phyloP scores from a whole-genome alignment of 2,888 invertebrate species.

The Caradrina clavipalpis region DNA sequence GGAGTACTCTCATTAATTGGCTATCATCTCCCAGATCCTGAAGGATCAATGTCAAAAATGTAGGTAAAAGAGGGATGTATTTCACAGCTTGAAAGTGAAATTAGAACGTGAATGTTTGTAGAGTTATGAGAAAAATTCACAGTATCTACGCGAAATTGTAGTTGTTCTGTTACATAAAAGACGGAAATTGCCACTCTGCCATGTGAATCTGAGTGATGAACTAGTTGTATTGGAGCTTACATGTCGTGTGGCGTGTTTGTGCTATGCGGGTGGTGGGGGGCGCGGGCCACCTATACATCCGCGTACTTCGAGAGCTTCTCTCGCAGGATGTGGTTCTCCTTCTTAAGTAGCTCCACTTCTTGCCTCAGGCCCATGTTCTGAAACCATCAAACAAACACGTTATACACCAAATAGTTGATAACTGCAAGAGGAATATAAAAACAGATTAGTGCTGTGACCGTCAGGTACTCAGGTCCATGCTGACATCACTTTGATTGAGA shows the following conservation, averaged over 20 bases:
- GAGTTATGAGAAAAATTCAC: too few species aligned
- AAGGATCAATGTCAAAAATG: too few species aligned
- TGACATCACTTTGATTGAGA: not conserved
- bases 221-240: conserved; percentile 67
- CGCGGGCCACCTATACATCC: conserved; percentile 92
- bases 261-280: conserved; percentile 76
- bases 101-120: too few species aligned
- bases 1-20: not conserved
- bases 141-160: too few species aligned
- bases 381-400: conserved; percentile 44
- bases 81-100: too few species aligned
- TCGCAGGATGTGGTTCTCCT: conserved; percentile 97
- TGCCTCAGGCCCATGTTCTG: conserved; percentile 97
- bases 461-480: not conserved
- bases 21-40: too few species aligned
- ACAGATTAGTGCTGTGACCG: not conserved
- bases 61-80: too few species aligned
- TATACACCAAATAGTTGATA: not conserved
- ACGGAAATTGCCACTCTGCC: too few species aligned
- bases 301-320: conserved; percentile 97
- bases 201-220: too few species aligned
- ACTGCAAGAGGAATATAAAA: not conserved
- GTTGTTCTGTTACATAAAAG: too few species aligned
- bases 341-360: conserved; percentile 97
- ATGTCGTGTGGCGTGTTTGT: conserved; percentile 85